Base-by-base conservation (phyloP, 2,888 invertebrate genomes). In the Andrena praecox region DNA sequence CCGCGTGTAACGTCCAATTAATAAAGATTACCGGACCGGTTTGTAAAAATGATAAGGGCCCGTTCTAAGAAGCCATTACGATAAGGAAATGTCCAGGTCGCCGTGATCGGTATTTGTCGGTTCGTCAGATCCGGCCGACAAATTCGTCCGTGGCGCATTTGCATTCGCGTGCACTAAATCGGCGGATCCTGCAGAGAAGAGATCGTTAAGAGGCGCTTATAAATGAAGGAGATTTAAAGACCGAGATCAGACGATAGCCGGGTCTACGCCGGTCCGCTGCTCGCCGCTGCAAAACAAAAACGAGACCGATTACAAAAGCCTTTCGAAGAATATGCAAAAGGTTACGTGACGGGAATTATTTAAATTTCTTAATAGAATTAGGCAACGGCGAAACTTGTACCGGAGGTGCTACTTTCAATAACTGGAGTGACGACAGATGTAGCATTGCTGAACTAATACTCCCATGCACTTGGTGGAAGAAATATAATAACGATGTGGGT, bases 181-280 rank as follows among this genome's bases (percentile, higher is more conserved):
- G 89, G 84, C 80, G 81, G 80, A 80, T 84, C 87, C 85, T 80
- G 85, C 77, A 48, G 80, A 82, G 85, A 85, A 85, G 90, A 89
- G 85, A 85, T 90, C 90, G 89, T 90, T 90, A 90, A 86, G 89
- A 86, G 90, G 90, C 87, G 85, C 85, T 89, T 86, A 89, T 85
- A 86, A 87, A 85, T 85, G 89, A 87, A 85, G 85, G 84, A 90
- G 89, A 90, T 90, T 90, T 89, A 90, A 87, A 86, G 86, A 73
- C 82, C 84, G 82, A 89, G 89, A 90, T 90, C 85, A 76, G 81
- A 77, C 87, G 89, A 89, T 89, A 87, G 85, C 74, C 67, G 52
- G 71, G 74, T 24, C 75, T 66, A 72, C 74, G 85, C 62, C 70
- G 76, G 74, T 33, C 59, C 52, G 56, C 24, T 27, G 64, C 60